Conservation (phyloP, 2,113 vertebrate genomes). For the Holacanthus passer region DNA sequence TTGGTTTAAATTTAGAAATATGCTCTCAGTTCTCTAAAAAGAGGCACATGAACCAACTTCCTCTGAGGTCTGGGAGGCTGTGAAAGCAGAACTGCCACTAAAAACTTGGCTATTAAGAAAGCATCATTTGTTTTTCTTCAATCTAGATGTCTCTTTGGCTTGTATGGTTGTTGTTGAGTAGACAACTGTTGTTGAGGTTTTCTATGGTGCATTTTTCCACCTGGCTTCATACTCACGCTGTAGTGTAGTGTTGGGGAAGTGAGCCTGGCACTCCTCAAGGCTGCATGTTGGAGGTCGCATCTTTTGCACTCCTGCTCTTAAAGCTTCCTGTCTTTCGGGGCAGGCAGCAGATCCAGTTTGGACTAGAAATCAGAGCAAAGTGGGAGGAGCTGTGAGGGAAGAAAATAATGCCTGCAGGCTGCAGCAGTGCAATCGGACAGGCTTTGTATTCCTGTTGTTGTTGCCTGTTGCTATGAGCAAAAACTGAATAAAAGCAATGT, state of each 20-base stretch:
- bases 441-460: background rate
- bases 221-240: conserved; percentile 32
- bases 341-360: conserved; percentile 38
- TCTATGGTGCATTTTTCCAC: background rate
- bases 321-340: background rate
- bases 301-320: fast-evolving
- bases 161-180: no score
- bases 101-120: background rate
- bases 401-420: conserved; percentile 5
- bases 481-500: background rate
- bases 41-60: conserved; percentile 15
- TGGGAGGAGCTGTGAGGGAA: conserved; percentile 29
- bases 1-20: background rate
- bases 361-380: conserved; percentile 49
- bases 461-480: background rate
- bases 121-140: background rate
- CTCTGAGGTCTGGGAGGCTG: background rate
- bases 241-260: fast-evolving
- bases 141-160: background rate
- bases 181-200: no score
- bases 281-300: conserved; percentile 18
- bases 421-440: background rate
- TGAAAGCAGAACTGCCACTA: conserved; percentile 46
- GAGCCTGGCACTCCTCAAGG: conserved; percentile 1
- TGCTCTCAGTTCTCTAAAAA: conserved; percentile 3